Conservation (phyloP, 2,888 invertebrate species). For the Andrena trimmerana region DNA sequence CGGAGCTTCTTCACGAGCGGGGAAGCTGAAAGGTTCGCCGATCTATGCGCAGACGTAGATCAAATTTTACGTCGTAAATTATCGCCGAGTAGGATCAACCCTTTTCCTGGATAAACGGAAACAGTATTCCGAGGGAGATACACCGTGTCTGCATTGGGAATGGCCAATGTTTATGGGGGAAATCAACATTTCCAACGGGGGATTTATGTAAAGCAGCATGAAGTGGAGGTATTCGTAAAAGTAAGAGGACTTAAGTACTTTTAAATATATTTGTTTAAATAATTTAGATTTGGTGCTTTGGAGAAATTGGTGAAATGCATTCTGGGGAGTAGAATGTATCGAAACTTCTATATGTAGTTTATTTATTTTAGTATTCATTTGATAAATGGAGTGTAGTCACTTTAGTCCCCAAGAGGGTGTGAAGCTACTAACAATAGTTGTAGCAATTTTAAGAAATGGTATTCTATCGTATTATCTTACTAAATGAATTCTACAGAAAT, state of each 20-base stretch:
- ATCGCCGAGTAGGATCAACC: neutral
- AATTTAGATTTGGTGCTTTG: neutral
- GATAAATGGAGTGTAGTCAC: too few species aligned
- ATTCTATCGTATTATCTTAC: too few species aligned
- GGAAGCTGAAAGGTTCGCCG: neutral
- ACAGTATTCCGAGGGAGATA: slow-evolving; percentile 7
- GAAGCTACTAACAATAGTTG: too few species aligned
- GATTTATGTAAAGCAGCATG: slow-evolving; percentile 3
- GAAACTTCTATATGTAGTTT: neutral
- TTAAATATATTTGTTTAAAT: neutral
- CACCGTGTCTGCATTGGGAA: slow-evolving; percentile 17
- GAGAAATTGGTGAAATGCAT: neutral
- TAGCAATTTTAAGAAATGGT: too few species aligned
- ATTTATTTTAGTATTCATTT: neutral
- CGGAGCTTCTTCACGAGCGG: neutral
- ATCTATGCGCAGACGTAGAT: neutral
- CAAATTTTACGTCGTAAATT: neutral
- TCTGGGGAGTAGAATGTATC: neutral
- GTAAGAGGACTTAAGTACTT: slow-evolving; percentile 23
- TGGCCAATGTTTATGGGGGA: slow-evolving; percentile 31
- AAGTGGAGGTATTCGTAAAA: slow-evolving; percentile 22
- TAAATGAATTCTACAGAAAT: too few species aligned
- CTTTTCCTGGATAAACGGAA: neutral
- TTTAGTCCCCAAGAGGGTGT: too few species aligned
- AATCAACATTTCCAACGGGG: slow-evolving; percentile 10